phyloP scores from a whole-genome alignment of 2,113 vertebrate species.

The Ailuropoda melanoleuca region DNA sequence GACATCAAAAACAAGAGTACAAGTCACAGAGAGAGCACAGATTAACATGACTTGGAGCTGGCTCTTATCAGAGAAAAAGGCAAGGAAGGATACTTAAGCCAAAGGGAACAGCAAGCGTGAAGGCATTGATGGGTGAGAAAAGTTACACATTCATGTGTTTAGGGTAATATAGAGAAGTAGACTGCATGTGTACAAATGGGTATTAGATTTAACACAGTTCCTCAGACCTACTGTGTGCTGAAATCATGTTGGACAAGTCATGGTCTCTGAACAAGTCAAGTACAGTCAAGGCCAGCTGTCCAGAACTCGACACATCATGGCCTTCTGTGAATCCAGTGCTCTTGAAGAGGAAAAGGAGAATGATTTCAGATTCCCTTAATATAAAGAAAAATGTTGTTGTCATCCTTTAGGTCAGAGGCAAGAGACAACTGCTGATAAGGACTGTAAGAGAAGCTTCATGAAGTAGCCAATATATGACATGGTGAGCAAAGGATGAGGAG shows the following conservation, averaged over 20 bases:
- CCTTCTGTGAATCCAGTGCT: not conserved
- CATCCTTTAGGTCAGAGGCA: not conserved
- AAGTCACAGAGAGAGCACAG: not conserved
- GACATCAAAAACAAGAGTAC: not conserved
- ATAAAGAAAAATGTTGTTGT: not conserved
- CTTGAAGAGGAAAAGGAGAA: not conserved
- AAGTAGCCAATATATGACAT: not conserved
- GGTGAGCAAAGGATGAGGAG: not conserved
- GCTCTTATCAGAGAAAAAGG: conserved; percentile 26
- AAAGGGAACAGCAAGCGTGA: conserved; percentile 8
- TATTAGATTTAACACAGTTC: not conserved
- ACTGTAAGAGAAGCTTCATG: not conserved
- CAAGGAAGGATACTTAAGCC: not conserved
- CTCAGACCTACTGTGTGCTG: not conserved
- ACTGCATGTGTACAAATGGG: too few relatives aligned
- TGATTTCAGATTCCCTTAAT: not conserved
- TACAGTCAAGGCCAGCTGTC: not conserved
- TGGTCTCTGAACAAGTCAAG: not conserved
- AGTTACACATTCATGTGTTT: not conserved
- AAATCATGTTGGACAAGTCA: not conserved
- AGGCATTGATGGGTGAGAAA: not conserved
- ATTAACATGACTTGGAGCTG: not conserved
- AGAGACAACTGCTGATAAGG: not conserved
- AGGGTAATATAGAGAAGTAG: not conserved
- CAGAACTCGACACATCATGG: not conserved